Evolutionary conservation across 2,797 vertebrate species (phyloP).

Genomic region (Nannoperca australis): DNA sequence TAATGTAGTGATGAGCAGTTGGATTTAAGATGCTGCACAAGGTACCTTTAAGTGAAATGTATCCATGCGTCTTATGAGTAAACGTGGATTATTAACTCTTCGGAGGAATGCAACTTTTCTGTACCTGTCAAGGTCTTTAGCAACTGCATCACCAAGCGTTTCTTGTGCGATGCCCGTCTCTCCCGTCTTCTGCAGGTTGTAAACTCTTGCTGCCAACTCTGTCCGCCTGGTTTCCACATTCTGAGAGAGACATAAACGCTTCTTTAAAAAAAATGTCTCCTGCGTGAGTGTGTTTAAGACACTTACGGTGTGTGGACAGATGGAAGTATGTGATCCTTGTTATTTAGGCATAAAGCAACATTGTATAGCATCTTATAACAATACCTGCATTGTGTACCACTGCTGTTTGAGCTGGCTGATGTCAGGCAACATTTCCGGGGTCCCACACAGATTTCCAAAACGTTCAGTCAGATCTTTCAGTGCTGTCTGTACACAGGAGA

Average conservation of each 20-base stretch:
- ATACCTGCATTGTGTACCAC: conserved; percentile 64
- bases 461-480: conserved; percentile 30
- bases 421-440: conserved; percentile 18
- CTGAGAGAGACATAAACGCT: conserved; percentile 38
- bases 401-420: conserved; percentile 56
- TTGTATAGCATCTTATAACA: background rate
- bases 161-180: conserved; percentile 19
- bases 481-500: conserved; percentile 28
- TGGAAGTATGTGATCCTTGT: background rate
- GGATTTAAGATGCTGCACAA: background rate
- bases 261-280: background rate
- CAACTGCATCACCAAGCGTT: conserved; percentile 12
- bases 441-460: conserved; percentile 14
- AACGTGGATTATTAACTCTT: background rate
- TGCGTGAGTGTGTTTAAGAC: background rate
- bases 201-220: conserved; percentile 39
- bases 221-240: conserved; percentile 44
- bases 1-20: background rate
- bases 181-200: conserved; percentile 31
- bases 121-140: conserved; percentile 66
- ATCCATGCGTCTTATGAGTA: background rate
- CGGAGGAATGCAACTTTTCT: background rate
- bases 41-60: background rate
- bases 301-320: background rate
- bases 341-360: background rate